Conservation (phyloP, 2,113 vertebrate genomes). For the Athene noctua region DNA sequence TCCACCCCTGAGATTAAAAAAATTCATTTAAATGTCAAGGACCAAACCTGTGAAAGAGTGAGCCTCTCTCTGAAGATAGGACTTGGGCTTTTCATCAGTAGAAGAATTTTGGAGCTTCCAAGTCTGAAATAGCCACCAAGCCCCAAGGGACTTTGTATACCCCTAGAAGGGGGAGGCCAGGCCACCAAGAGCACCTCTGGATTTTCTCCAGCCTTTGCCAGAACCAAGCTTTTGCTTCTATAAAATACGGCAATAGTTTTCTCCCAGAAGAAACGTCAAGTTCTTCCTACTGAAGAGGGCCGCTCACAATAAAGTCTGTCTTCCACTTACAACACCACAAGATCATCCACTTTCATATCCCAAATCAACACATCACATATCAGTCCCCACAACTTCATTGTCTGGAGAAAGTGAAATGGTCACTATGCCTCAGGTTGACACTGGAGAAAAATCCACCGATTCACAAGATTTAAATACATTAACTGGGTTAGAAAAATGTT, state of each 20-base stretch:
- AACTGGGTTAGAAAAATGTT: background rate
- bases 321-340: background rate
- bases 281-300: background rate
- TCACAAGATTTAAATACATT: background rate
- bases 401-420: background rate
- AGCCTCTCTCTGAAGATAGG: background rate
- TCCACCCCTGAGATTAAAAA: background rate
- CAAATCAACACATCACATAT: background rate
- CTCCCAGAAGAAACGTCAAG: background rate
- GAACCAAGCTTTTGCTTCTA: background rate
- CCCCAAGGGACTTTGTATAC: background rate
- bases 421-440: background rate
- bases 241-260: background rate
- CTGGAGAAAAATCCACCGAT: rapidly evolving
- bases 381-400: background rate
- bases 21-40: background rate
- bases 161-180: rapidly evolving
- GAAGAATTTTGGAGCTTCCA: background rate
- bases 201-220: background rate
- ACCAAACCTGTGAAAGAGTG: background rate
- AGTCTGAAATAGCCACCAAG: background rate
- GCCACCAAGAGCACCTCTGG: background rate
- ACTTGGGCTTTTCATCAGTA: background rate
- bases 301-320: background rate
- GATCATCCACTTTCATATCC: background rate